These are phyloP conservation scores for Apoda limacodes DNA, from an alignment of 2,888 invertebrate genomes.

Conservation along the genomic window DNA sequence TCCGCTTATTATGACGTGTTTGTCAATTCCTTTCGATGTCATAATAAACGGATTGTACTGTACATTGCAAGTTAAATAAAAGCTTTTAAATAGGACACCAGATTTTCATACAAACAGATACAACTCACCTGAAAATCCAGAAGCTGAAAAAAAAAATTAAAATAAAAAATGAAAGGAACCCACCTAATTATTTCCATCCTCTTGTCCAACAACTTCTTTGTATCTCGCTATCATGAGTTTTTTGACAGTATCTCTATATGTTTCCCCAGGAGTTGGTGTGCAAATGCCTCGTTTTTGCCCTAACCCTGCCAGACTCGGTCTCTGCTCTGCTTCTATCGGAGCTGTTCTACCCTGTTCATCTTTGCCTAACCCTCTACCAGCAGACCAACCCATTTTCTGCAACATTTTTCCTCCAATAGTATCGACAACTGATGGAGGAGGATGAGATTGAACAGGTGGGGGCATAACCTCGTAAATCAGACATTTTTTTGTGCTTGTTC, in stretches of 20 bases:
- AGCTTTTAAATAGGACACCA: too few relatives aligned
- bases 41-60: too few relatives aligned
- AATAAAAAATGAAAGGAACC: constrained; percentile 29
- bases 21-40: too few relatives aligned
- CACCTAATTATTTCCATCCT: constrained; percentile 52
- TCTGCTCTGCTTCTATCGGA: constrained; percentile 84
- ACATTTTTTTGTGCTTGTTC: constrained; percentile 90
- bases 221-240: constrained; percentile 91
- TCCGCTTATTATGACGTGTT: too few relatives aligned
- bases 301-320: constrained; percentile 84
- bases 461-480: constrained; percentile 78
- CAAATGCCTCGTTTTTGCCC: constrained; percentile 86
- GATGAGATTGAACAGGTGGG: constrained; percentile 65
- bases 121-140: constrained; percentile 42
- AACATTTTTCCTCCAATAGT: constrained; percentile 95
- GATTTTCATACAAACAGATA: too few relatives aligned
- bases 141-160: constrained; percentile 36
- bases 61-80: too few relatives aligned
- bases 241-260: constrained; percentile 90
- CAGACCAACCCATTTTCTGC: constrained; percentile 99
- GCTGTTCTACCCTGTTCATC: constrained; percentile 92
- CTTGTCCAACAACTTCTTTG: constrained; percentile 80
- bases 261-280: constrained; percentile 83
- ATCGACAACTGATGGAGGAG: constrained; percentile 80
- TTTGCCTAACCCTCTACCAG: constrained; percentile 95